Base-by-base conservation (phyloP, 2,113 vertebrate genomes). In the Barbus barbus region DNA sequence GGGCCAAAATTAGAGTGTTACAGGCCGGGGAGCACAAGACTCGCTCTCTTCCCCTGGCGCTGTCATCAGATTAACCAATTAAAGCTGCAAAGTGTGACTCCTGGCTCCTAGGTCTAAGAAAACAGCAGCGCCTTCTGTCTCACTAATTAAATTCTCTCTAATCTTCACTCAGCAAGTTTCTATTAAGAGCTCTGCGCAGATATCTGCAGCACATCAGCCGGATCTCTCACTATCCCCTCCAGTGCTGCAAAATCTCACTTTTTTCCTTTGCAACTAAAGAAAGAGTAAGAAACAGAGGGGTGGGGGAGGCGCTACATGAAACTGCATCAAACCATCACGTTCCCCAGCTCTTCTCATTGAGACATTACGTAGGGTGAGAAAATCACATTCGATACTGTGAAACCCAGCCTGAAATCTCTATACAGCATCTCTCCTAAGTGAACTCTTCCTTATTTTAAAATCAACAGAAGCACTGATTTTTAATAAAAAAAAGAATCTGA, bases 41-140 rank as follows among this genome's bases (percentile, higher is more conserved):
- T 82, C 22, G 76, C 85, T 31, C 51, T 58, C 74, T 51, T 86
- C 38, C 60, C 28, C 53, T 46, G 83, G 79, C 31, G 86, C 83
- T 87, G 65, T 87, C 85, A 88, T 88, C 87, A 86, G 82, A 87
- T 90, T 89, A 91, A 85, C 82, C 86, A 89, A 91, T 92, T 92
- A 93, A 78, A 28, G 60, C 72, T 83, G 76, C 78, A 90, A 87
- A 74, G 80, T 71, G 46, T 71, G 48, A 51, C 44, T 71, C 12
- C 80, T 58, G 36, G 83, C 86, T 87, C 84, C 24, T 16, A 86
- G 84, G 36, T 76, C 12, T 13, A 16, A 81, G 78, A 67, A 90
- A 83, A 78, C 77, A 60, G 41, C 51, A 61, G 24, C 16, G 78
- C 44, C 14, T 85, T 73, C 48, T 79, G 84, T 48, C 82, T 83